phyloP scores from a whole-genome alignment of 1,140 invertebrate genomes.

The Oscheius sp. region DNA sequence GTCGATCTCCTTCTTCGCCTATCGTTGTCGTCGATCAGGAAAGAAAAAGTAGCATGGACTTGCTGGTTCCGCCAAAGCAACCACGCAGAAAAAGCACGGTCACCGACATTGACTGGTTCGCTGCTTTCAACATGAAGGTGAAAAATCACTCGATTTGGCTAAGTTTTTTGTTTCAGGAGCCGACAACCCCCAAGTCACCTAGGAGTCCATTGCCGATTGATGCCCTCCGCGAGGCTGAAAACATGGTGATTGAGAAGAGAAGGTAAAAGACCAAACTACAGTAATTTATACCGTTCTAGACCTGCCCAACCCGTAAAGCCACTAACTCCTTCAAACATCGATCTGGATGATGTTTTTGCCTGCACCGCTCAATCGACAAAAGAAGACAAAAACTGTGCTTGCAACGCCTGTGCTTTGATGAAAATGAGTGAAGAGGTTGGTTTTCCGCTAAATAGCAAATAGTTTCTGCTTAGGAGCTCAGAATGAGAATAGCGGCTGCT shows the following conservation, averaged over 20 bases:
- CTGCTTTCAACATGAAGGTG: constrained; percentile 7
- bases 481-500: not conserved
- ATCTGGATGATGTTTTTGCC: not conserved
- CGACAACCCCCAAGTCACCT: not conserved
- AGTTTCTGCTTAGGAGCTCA: not conserved
- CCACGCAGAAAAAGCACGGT: constrained; percentile 1
- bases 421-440: not conserved
- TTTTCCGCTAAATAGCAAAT: no score
- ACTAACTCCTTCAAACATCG: not conserved
- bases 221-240: not conserved
- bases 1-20: not conserved
- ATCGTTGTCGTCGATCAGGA: not conserved
- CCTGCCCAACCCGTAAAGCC: not conserved
- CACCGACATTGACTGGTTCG: constrained; percentile 7
- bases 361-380: not conserved
- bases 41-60: constrained; percentile 4
- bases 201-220: not conserved
- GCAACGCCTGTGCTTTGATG: not conserved
- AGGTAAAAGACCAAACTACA: not conserved
- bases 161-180: not conserved
- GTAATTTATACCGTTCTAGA: not conserved
- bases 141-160: no score
- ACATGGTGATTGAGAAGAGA: not conserved
- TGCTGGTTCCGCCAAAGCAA: not conserved
- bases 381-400: not conserved